phyloP scores from a whole-genome alignment of 2,113 vertebrate species.

The Lichenostomus cassidix region DNA sequence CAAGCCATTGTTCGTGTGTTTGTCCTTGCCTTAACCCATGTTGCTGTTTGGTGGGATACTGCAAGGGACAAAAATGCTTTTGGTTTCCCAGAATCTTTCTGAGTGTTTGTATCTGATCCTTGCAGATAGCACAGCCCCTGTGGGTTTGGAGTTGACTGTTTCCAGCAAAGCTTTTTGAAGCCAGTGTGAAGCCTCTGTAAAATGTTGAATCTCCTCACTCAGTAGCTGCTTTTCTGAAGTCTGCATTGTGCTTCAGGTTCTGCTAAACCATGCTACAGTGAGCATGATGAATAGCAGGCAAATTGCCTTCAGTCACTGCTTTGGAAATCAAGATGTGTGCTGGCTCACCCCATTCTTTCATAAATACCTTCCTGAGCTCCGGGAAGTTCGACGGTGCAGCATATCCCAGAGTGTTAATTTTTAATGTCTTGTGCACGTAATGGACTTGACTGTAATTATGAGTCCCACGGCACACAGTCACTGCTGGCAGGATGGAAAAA shows the following conservation, averaged over 20 bases:
- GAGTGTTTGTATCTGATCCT: not conserved
- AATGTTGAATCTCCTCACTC: not conserved
- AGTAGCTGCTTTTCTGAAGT: not conserved
- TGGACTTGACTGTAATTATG: conserved; percentile 16
- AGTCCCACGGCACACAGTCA: not conserved
- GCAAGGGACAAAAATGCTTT: not conserved
- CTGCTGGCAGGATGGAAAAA: not conserved
- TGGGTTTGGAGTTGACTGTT: not conserved
- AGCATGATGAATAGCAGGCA: not conserved
- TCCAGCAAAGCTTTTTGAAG: not conserved
- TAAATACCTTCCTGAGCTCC: not conserved
- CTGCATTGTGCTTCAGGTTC: conserved; percentile 8
- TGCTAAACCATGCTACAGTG: not conserved
- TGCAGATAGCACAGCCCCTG: not conserved
- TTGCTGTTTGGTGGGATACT: not conserved
- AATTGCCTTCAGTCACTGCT: not conserved
- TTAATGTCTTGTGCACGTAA: conserved; percentile 18
- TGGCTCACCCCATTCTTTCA: not conserved
- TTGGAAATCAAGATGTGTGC: conserved; percentile 11
- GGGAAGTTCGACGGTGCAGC: not conserved
- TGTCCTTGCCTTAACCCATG: not conserved
- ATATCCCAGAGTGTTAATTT: conserved; percentile 25
- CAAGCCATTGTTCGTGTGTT: not conserved
- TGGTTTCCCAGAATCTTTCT: not conserved
- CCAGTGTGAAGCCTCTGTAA: not conserved